These are phyloP conservation scores for Trogon melanurus DNA, from an alignment of 2,113 vertebrate genomes.

Conservation along the genomic window DNA sequence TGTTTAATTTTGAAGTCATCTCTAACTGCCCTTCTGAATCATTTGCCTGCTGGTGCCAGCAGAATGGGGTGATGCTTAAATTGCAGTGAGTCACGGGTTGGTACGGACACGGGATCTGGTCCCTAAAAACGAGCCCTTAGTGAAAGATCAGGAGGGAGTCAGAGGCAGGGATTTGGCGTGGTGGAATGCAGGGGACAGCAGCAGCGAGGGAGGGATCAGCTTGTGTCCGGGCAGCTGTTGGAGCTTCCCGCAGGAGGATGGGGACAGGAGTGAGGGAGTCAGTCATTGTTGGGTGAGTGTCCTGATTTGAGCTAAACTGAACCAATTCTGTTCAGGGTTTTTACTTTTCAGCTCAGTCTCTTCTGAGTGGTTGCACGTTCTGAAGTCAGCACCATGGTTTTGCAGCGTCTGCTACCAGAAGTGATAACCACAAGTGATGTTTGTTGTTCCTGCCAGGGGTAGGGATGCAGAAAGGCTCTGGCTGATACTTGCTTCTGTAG, in stretches of 20 bases:
- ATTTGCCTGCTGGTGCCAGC: not conserved
- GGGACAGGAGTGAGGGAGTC: not conserved
- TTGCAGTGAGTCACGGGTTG: not conserved
- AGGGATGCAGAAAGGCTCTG: too few relatives aligned
- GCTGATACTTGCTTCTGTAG: too few relatives aligned
- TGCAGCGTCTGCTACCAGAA: too few relatives aligned
- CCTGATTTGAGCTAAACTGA: too few relatives aligned
- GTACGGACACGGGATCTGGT: not conserved
- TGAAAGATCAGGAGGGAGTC: not conserved
- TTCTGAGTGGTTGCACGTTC: too few relatives aligned
- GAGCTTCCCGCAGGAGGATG: not conserved
- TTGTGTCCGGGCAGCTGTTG: not conserved
- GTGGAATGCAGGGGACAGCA: not conserved
- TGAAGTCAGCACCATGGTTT: too few relatives aligned
- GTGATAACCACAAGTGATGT: too few relatives aligned
- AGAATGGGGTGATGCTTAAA: not conserved
- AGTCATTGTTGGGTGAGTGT: too few relatives aligned
- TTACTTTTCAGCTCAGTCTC: too few relatives aligned
- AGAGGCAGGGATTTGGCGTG: too few relatives aligned
- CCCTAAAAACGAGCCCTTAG: not conserved
- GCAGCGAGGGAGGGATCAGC: not conserved
- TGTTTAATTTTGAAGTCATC: not conserved
- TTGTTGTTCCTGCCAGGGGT: too few relatives aligned
- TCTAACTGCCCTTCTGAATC: not conserved
- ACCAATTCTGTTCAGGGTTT: too few relatives aligned